Evolutionary conservation across 2,113 vertebrate species (phyloP).

Genomic region (Brachirus orientalis): DNA sequence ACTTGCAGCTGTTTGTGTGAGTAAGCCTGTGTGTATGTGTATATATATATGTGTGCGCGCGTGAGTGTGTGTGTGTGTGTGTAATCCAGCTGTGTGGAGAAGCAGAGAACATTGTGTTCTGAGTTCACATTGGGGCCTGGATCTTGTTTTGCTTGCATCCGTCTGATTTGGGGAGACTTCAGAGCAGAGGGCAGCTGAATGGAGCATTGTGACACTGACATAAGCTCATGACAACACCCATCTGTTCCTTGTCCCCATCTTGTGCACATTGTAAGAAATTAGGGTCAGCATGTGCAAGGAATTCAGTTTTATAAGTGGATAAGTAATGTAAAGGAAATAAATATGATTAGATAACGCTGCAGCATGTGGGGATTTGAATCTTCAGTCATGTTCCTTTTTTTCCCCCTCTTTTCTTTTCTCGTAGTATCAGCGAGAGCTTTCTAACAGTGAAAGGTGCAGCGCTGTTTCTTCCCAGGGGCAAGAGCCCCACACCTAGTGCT

Average conservation of each 20-base stretch:
- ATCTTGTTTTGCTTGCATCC: conserved; percentile 47
- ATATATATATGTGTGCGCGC: conserved; percentile 40
- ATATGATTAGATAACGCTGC: conserved; percentile 9
- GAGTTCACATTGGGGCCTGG: conserved; percentile 58
- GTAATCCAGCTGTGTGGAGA: conserved; percentile 71
- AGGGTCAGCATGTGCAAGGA: conserved; percentile 9
- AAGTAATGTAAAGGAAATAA: background rate
- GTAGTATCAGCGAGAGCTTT: conserved; percentile 96
- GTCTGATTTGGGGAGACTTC: conserved; percentile 43
- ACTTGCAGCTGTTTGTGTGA: conserved; percentile 60
- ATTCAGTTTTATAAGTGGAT: background rate
- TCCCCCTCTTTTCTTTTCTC: conserved; percentile 43
- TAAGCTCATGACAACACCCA: conserved; percentile 35
- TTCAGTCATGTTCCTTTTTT: conserved; percentile 4
- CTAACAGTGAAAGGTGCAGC: conserved; percentile 98
- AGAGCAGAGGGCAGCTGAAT: conserved; percentile 36
- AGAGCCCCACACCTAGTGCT: conserved; percentile 86
- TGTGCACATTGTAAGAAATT: background rate
- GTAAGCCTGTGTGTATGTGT: conserved; percentile 16
- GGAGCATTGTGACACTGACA: conserved; percentile 62
- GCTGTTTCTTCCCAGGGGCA: conserved; percentile 93
- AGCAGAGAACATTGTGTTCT: conserved; percentile 75
- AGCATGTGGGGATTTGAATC: background rate
- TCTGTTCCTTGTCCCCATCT: conserved; percentile 9
- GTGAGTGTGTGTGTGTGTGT: conserved; percentile 48